Base-by-base conservation (phyloP, 2,113 vertebrate genomes). In the Coptodon bakossiorum region DNA sequence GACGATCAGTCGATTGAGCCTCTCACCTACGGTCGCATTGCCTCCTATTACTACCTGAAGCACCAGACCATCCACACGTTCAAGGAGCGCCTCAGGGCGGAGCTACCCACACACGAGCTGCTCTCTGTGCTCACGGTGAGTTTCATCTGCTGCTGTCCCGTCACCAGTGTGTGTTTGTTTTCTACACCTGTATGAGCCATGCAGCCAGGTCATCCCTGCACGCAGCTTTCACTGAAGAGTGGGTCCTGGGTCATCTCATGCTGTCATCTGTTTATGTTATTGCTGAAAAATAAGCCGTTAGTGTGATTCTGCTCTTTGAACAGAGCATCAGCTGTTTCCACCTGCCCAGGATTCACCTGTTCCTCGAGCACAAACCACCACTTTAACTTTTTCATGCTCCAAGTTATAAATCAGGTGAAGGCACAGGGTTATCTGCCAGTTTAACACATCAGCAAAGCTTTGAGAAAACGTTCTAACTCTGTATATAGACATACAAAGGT, bases 41-140 rank as follows among this genome's bases (percentile, higher is more conserved):
- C 97, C 31, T 99, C 98, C 85, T 99, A 99, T 87, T 99, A 99
- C 93, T 99, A 99, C 95, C 91, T 99, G 96, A 99, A 96, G 90
- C 98, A 99, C 93, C 97, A 97, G 91, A 99, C 98, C 11, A 94
- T 99, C 86, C 95, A 97, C 83, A 98, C 97, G 96, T 99, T 99
- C 92, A 98, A 97, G 92, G 98, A 98, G 9, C 96, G 94, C 29
- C 93, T 99, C 92, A 98, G 97, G 92, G 90, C 98, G 6, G 98
- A 99, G 94, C 97, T 97, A 84, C 93, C 83, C 48, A 22, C 97
- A 66, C 95, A 97, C 22, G 98, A 99, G 79, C 89, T 99, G 86
- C 97, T 99, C 81, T 96, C 96, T 82, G 84, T 98, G 90, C 96
- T 99, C n/a, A 97, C 98, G 27, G 99, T 99, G 91, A 98, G 98